Evolutionary conservation across 2,888 invertebrate genomes (phyloP), one percentile per base, ranked within the genome.

Genomic region (Crocallis elinguaria): DNA sequence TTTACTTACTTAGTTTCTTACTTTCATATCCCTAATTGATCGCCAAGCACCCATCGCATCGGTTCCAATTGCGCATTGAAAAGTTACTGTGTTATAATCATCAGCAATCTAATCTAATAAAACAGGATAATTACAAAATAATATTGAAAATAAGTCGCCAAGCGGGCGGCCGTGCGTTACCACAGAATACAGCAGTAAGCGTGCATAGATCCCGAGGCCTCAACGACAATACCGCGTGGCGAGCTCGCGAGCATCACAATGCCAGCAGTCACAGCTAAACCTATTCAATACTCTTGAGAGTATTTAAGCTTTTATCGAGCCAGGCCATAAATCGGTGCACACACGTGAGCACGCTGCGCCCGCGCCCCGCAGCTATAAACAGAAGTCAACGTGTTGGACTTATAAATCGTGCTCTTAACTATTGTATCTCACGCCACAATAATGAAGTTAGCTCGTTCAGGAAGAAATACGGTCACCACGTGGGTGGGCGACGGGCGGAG

Each of bases 341-440:
- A 83, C 84, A 75, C 88, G 87, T 87, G 84, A 75, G 77, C 84
- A 83, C 84, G 79, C 81, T 79, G 77, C 80, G 73, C 73, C 77
- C 82, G 76, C 78, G 73, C 74, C 79, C 79, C 82, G 82, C 87
- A 81, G 87, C 88, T 88, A 90, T 89, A 90, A 91, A 90, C 91
- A 91, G 91, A 88, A 90, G 91, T 90, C 90, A 89, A 88, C 91
- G 89, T 91, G 90, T 90, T 85, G 83, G 86, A 86, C 88, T 87
- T 88, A 91, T 91, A 91, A 90, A 91, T 91, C 89, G 87, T 89
- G 84, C 77, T 88, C 91, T 90, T 90, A 90, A 89, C 90, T 89
- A 90, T 90, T 90, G 91, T 91, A 90, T 89, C 89, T 88, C 86
- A 83, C 80, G 85, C 88, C 89, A 91, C 89, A 90, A 90, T 91